A percentile compares a stretch with the other conserved stretches of the same genome.
phyloP scores from a whole-genome alignment of 2,888 invertebrate species.

The Eilema sororculum region DNA sequence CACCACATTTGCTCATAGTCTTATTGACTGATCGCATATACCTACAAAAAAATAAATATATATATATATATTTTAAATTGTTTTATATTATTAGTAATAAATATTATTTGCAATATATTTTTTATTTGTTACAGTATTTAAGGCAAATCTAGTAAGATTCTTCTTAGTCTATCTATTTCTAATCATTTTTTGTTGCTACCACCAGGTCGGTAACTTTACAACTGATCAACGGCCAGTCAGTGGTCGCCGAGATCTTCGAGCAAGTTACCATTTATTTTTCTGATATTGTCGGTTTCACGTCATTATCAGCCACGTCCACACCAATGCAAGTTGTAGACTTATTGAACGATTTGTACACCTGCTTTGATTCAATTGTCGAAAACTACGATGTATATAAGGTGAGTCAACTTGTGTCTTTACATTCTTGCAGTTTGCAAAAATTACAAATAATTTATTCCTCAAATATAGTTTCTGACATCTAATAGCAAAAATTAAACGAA shows the following conservation, averaged over 20 bases:
- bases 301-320: conserved; percentile 95
- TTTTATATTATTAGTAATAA: too few relatives aligned
- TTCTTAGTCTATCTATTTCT: background rate
- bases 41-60: too few relatives aligned
- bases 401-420: conserved; percentile 49
- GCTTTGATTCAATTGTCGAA: conserved; percentile 98
- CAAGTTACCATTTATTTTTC: conserved; percentile 97
- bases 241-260: conserved; percentile 97
- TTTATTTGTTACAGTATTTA: too few relatives aligned
- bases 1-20: too few relatives aligned
- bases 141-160: too few relatives aligned
- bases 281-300: conserved; percentile 96
- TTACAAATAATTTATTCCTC: too few relatives aligned
- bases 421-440: too few relatives aligned
- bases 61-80: too few relatives aligned
- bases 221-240: conserved; percentile 95
- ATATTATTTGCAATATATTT: too few relatives aligned
- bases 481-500: too few relatives aligned
- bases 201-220: conserved; percentile 94
- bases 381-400: conserved; percentile 99
- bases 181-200: background rate
- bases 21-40: too few relatives aligned
- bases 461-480: too few relatives aligned
- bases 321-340: conserved; percentile 97
- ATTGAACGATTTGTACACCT: conserved; percentile 98